Evolutionary conservation across 2,888 invertebrate species (phyloP).

Genomic region (Trissolcus brochymenae): DNA sequence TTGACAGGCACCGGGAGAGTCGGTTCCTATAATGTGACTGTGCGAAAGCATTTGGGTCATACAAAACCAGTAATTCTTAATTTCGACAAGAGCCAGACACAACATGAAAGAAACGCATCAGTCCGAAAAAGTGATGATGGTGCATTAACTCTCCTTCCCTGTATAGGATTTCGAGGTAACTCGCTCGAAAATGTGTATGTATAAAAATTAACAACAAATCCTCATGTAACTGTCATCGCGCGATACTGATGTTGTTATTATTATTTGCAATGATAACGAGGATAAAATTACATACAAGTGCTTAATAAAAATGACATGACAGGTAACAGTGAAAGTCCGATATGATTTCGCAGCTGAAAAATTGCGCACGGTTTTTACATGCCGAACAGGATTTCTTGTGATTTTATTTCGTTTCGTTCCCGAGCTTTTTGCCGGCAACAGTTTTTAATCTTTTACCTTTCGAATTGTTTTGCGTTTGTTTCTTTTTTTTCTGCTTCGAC

Average conservation of each 20-base stretch:
- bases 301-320: conserved; percentile 46
- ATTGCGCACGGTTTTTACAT: conserved; percentile 23
- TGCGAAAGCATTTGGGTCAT: conserved; percentile 53
- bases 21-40: conserved; percentile 52
- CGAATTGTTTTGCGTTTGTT: not conserved
- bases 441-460: conserved; percentile 19
- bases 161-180: conserved; percentile 38
- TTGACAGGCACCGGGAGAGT: conserved; percentile 61
- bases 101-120: conserved; percentile 44
- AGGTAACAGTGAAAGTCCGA: conserved; percentile 48
- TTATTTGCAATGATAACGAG: conserved; percentile 45
- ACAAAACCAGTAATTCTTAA: conserved; percentile 55
- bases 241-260: conserved; percentile 34
- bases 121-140: conserved; percentile 44
- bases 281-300: conserved; percentile 43
- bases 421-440: not conserved
- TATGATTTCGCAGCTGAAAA: conserved; percentile 17
- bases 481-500: not conserved
- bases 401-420: conserved; percentile 2
- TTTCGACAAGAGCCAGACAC: conserved; percentile 31
- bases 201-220: conserved; percentile 46
- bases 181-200: conserved; percentile 11
- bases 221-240: conserved; percentile 39
- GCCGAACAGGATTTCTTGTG: conserved; percentile 29
- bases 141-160: conserved; percentile 36